These are phyloP conservation scores for Meteorus colon DNA, from an alignment of 2,888 invertebrate genomes.

Conservation along the genomic window DNA sequence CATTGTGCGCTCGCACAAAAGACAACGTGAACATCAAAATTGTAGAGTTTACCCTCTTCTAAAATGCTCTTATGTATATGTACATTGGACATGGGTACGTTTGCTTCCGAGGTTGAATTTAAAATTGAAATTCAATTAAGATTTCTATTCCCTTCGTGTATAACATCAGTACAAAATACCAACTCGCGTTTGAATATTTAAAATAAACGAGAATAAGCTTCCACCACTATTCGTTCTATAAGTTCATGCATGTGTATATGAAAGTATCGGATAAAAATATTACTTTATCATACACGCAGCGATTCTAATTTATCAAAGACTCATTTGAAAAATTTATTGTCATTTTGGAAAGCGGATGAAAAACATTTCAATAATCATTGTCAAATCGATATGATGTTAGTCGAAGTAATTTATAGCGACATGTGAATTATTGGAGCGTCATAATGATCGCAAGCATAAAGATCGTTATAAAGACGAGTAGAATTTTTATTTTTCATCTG, in stretches of 20 bases:
- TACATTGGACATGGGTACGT: not conserved
- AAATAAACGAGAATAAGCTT: conserved; percentile 14
- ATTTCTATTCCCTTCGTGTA: not conserved
- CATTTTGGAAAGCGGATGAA: no score
- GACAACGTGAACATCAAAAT: conserved; percentile 34
- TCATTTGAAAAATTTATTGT: no score
- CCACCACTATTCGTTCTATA: not conserved
- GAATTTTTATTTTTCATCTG: no score
- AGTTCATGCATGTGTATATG: not conserved
- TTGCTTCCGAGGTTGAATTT: conserved; percentile 46
- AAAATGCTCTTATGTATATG: conserved; percentile 7
- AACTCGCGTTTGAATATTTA: conserved; percentile 55
- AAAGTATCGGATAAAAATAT: no score
- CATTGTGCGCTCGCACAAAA: not conserved
- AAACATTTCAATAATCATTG: no score
- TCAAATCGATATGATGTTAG: no score
- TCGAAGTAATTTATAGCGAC: no score
- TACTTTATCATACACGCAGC: not conserved
- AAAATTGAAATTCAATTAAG: conserved; percentile 60
- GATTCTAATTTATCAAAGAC: not conserved
- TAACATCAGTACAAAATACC: not conserved
- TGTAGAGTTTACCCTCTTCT: conserved; percentile 6
- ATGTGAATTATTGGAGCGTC: not conserved
- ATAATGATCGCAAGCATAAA: conserved; percentile 8
- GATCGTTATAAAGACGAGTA: no score